phyloP scores from a whole-genome alignment of 1,140 invertebrate species.

The Cydia strobilella region DNA sequence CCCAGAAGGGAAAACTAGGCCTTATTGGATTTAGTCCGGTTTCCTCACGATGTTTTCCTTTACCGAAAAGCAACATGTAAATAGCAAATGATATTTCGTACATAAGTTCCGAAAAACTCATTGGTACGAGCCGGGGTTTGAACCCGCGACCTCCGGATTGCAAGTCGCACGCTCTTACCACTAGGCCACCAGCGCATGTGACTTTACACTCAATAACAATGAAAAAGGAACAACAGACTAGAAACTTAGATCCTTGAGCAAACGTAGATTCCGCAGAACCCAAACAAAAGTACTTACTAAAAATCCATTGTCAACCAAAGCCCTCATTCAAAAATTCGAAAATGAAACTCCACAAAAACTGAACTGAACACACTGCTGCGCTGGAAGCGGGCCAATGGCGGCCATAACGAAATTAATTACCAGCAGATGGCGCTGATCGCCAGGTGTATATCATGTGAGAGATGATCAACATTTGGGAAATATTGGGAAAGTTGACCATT shows the following conservation, averaged over 20 bases:
- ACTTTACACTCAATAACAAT: no score
- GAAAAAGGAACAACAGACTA: background rate
- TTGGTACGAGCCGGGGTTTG: no score
- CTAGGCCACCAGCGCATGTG: no score
- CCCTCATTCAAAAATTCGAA: background rate
- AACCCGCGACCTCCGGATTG: no score
- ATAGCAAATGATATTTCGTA: no score
- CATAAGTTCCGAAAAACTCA: no score
- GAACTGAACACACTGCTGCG: conserved; percentile 47
- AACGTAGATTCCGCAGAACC: background rate
- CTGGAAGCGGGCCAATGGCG: conserved; percentile 50
- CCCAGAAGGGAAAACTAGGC: no score
- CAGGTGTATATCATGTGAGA: conserved; percentile 48
- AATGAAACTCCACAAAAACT: conserved; percentile 34
- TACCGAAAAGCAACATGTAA: no score
- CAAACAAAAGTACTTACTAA: background rate
- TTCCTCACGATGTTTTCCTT: no score
- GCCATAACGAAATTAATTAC: conserved; percentile 58
- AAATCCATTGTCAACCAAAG: background rate
- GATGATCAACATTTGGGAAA: conserved; percentile 9
- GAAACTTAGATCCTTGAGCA: background rate
- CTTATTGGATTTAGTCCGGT: no score
- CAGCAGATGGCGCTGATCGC: conserved; percentile 60
- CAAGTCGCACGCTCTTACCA: no score
- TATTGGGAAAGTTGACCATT: background rate